These are phyloP conservation scores for Arnoldichthys spilopterus DNA, from an alignment of 2,797 vertebrate species.

Conservation along the genomic window DNA sequence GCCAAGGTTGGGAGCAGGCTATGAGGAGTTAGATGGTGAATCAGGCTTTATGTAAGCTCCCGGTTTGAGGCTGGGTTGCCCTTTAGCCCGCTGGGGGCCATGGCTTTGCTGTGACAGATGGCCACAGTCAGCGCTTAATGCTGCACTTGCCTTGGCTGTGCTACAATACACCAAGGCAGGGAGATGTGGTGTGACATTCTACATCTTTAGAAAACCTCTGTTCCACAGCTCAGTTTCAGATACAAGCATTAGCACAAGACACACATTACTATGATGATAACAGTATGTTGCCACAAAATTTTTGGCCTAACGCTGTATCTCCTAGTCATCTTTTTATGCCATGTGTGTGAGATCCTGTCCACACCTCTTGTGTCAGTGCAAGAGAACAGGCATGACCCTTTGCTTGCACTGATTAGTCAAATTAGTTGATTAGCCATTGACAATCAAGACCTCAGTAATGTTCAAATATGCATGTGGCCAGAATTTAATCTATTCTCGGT, in stretches of 20 bases:
- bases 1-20: constrained; percentile 29
- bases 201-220: constrained; percentile 25
- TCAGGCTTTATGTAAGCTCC: constrained; percentile 47
- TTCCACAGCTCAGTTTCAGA: constrained; percentile 30
- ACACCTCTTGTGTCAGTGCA: not conserved
- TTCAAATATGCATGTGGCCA: not conserved
- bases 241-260: constrained; percentile 14
- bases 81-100: constrained; percentile 48
- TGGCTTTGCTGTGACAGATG: constrained; percentile 71
- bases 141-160: constrained; percentile 27
- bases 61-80: constrained; percentile 46
- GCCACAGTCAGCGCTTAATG: constrained; percentile 55
- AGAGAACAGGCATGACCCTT: not conserved
- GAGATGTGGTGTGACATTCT: constrained; percentile 25
- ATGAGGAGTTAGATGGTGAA: constrained; percentile 37
- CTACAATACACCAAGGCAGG: constrained; percentile 31
- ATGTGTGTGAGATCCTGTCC: not conserved
- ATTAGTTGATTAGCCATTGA: not conserved
- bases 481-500: no score
- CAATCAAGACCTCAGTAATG: no score
- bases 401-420: not conserved
- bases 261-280: constrained; percentile 18
- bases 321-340: not conserved
- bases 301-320: not conserved
- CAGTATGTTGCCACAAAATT: not conserved